phyloP scores from a whole-genome alignment of 2,797 vertebrate species.

The Tenualosa ilisha region DNA sequence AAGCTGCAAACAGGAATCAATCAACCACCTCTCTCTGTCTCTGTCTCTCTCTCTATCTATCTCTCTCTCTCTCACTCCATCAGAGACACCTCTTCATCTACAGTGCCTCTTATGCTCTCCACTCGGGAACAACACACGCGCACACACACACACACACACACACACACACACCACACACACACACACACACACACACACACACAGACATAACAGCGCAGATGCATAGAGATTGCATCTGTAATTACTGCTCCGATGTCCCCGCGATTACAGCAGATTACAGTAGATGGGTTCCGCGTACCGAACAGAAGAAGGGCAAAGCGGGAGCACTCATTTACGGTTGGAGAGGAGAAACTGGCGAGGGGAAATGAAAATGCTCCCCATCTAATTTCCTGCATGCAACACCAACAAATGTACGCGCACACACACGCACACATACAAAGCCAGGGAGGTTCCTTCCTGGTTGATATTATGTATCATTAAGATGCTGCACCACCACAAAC shows the following conservation, averaged over 20 bases:
- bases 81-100: not conserved
- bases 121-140: not conserved
- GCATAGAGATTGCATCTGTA: constrained; percentile 69
- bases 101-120: not conserved
- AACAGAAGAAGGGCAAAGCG: constrained; percentile 53
- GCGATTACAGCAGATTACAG: constrained; percentile 55
- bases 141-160: not conserved
- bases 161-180: not conserved
- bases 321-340: constrained; percentile 69
- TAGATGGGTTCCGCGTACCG: constrained; percentile 61
- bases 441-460: not conserved
- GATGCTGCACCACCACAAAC: not conserved
- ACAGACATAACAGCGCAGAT: not conserved
- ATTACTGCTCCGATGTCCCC: constrained; percentile 69
- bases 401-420: constrained; percentile 48
- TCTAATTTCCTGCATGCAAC: constrained; percentile 79
- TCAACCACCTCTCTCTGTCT: constrained; percentile 55
- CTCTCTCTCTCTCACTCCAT: not conserved
- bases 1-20: constrained; percentile 67
- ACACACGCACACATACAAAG: not conserved
- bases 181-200: not conserved
- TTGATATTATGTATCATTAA: not conserved
- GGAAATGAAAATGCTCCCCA: constrained; percentile 77
- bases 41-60: not conserved
- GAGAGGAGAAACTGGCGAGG: constrained; percentile 65